Evolutionary conservation across 1,140 invertebrate genomes (phyloP), one percentile per base, ranked within the genome.

Genomic region (Conus betulinus): DNA sequence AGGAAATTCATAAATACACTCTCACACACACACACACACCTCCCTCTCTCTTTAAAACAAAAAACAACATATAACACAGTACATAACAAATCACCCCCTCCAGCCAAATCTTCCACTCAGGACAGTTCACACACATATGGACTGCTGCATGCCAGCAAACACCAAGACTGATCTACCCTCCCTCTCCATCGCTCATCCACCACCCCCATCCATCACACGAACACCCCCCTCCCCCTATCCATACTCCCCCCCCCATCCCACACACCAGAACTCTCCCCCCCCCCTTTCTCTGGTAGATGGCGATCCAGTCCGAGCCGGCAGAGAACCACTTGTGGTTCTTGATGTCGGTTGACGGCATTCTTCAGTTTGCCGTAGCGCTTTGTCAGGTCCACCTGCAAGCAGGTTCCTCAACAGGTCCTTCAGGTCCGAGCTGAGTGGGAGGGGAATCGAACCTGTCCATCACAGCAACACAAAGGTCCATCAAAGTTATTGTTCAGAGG

Each of bases 251-350:
- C n/a, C n/a, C n/a, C n/a, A 11, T 71, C 23, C 67, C 23, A 20
- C 67, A 6, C 11, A 23, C 67, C 67, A 7, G 11, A 11, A 11
- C 20, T n/a, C 11, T n/a, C n/a, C n/a, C 67, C 20, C 67, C 67
- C 67, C 97, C 96, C 96, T 99, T 99, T 96, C 98, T 99, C 96
- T 99, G 99, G 96, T 99, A 99, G 94, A 99, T 98, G 78, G 99
- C 98, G 93, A 99, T 99, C 99, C 99, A 99, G 96, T 99, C 99
- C 90, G 98, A 99, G 88, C n/a, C n/a, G n/a, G 98, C 98, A 67
- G 97, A 97, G 95, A 99, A 99, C 99, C 99, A 99, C 95, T 99
- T 99, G 96, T 99, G 99, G 92, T 98, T 98, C 96, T 99, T 99
- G 95, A 99, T 99, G 96, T 99, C 99, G 96, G n/a, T 99, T 99